A percentile compares a stretch with the other conserved stretches of the same genome.
Evolutionary conservation across 2,797 vertebrate species (phyloP).

Genomic region (Buceros bicornis): DNA sequence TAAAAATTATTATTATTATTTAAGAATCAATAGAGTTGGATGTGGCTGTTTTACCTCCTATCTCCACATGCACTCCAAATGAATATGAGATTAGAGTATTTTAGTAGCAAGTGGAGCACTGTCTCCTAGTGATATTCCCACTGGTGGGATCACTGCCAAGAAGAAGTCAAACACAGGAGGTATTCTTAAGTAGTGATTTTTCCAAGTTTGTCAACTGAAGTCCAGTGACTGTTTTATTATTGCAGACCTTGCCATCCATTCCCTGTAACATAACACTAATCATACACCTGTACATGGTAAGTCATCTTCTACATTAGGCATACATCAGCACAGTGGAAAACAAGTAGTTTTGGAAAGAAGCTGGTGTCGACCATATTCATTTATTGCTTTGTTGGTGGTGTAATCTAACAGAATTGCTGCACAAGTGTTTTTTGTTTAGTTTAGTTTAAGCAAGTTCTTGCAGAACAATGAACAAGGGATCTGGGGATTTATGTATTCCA

Average conservation of each 20-base stretch:
- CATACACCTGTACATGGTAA: neutral
- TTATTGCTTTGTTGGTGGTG: neutral
- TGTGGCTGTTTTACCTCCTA: neutral
- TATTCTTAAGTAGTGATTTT: neutral
- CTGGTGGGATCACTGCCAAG: neutral
- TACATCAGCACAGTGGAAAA: neutral
- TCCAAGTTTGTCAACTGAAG: neutral
- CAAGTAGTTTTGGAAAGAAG: neutral
- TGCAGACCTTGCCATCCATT: neutral
- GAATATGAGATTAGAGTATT: neutral
- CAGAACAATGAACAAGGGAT: conserved; percentile 49
- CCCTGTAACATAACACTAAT: neutral
- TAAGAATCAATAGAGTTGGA: neutral
- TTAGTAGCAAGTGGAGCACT: neutral
- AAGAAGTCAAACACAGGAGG: neutral
- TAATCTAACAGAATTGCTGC: conserved; percentile 22
- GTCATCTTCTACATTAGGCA: neutral
- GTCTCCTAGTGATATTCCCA: neutral
- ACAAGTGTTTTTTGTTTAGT: conserved; percentile 14
- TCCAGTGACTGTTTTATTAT: neutral
- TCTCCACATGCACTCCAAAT: neutral
- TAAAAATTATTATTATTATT: neutral
- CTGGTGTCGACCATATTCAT: neutral
- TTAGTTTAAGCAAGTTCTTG: conserved; percentile 36
- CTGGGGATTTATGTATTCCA: conserved; percentile 16